Base-by-base conservation (phyloP, 2,113 vertebrate genomes). In the Cynocephalus volans region DNA sequence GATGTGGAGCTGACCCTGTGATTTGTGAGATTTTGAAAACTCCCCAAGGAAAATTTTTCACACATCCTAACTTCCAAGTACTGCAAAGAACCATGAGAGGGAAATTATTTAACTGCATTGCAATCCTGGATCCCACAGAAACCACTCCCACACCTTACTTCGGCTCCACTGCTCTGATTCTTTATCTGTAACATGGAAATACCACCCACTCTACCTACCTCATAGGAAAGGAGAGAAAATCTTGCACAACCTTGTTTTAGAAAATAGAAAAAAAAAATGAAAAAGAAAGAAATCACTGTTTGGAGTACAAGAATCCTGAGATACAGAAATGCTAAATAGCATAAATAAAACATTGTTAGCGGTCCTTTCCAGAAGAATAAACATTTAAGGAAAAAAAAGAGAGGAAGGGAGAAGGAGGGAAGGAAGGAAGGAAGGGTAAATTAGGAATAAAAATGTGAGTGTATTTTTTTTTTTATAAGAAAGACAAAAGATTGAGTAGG, bases 281-380 rank as follows among this genome's bases (percentile, higher is more conserved):
- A 83, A 80, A 70, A 15, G 1, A 84, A 81, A 95, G 45, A 92
- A 94, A 80, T 79, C 31, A 77, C 33, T 54, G 0, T 48, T 33
- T 52, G 5, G 5, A 1, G 0, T n/a, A 64, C 2, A 97, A 90
- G 21, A 11, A 85, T 50, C 23, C 11, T 65, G 9, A 65, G 13
- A 19, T 70, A 17, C 8, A 85, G 50, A 88, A 93, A 94, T 80
- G 28, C 26, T 31, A 86, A 77, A 65, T 5, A 72, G 21, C 50
- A 15, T 95, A 92, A 95, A 33, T 52, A 82, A 91, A 95, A 67
- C 17, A 79, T 24, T 52, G 24, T 80, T 36, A 70, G 72, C 89
- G 12, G 21, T 6, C 5, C 19, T 84, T 77, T 67, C 7, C 50
- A 65, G 11, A 95, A 80, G 14, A 88, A 67, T 54, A 41, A 92